Base-by-base conservation (phyloP, 2,113 vertebrate genomes). In the Trachemys scripta region DNA sequence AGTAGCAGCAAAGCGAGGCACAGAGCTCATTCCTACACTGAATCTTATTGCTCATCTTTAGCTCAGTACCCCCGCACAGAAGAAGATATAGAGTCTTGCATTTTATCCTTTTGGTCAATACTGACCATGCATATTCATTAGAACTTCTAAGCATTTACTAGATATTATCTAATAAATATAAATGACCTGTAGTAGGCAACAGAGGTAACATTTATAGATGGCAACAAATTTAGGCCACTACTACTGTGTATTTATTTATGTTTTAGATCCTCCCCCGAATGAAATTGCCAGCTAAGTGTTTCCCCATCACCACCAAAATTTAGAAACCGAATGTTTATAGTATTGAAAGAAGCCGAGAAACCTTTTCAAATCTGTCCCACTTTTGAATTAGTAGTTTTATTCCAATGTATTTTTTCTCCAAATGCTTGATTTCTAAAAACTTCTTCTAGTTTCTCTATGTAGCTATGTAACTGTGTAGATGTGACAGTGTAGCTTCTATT, bases 51-150 rank as follows among this genome's bases (percentile, higher is more conserved):
- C 83, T 93, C 45, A 51, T n/a, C 49, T 92, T 65, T 59, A 53
- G 50, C 62, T 91, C 91, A 89, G 90, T 90, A 93, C 81, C 29
- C 25, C 42, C 78, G 49, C 84, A 94, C 57, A 81, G 49, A 47
- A 91, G 57, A 83, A 20, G 95, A 91, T 78, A 56, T 8, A 9
- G 83, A 29, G 69, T 94, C 17, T 54, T 38, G 25, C 76, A 95
- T 50, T 93, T 95, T 49, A 85, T 95, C 85, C 85, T 87, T 93
- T 75, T 91, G 90, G 90, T 90, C 82, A 88, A 25, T 78, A 22
- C 53, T 88, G 92, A 17, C 62, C 2, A 3, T 80, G 42, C 25
- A 54, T 51, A 51, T 79, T 88, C 81, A 81, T 5, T 54, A 47
- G 31, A 88, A 24, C 53, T 75, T 82, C 10, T 8, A 50, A 56